These are phyloP conservation scores for Phymastichus coffea DNA, from an alignment of 1,140 invertebrate species.

Conservation along the genomic window DNA sequence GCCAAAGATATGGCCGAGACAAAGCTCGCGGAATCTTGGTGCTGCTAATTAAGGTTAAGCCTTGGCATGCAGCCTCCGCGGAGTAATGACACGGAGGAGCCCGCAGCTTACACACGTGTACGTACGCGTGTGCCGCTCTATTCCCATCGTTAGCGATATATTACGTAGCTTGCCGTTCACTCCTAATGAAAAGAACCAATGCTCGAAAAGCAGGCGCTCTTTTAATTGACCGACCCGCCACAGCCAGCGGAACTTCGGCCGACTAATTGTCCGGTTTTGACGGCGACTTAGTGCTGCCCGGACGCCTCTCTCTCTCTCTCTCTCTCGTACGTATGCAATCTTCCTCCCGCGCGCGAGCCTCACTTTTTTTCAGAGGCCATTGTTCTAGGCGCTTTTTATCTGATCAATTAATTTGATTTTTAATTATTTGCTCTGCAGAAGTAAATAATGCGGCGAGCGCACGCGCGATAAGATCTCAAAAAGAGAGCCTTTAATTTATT, in stretches of 20 bases:
- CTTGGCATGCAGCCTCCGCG: slow-evolving; percentile 14
- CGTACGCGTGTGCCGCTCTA: background rate
- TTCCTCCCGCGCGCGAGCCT: no score
- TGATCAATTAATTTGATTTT: slow-evolving; percentile 24
- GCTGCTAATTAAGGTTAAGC: slow-evolving; percentile 44
- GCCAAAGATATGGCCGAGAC: no score
- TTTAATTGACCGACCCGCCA: no score
- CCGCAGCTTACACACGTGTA: background rate
- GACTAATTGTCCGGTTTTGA: no score
- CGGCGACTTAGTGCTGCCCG: no score
- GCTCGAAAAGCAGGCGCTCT: no score
- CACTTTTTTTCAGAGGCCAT: slow-evolving; percentile 12
- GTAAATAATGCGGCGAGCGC: background rate
- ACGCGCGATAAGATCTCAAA: background rate
- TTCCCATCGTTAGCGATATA: slow-evolving; percentile 18
- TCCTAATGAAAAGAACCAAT: background rate
- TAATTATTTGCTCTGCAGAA: slow-evolving; percentile 9
- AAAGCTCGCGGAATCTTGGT: slow-evolving; percentile 33
- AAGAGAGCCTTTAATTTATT: background rate
- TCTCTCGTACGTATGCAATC: slow-evolving; percentile 3
- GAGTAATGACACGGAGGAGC: no score
- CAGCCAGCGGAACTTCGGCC: no score
- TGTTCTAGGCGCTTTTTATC: slow-evolving; percentile 10
- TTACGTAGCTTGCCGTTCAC: background rate
- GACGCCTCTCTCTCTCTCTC: no score